Evolutionary conservation across 2,888 invertebrate genomes (phyloP).

Genomic region (Athalia circularis): DNA sequence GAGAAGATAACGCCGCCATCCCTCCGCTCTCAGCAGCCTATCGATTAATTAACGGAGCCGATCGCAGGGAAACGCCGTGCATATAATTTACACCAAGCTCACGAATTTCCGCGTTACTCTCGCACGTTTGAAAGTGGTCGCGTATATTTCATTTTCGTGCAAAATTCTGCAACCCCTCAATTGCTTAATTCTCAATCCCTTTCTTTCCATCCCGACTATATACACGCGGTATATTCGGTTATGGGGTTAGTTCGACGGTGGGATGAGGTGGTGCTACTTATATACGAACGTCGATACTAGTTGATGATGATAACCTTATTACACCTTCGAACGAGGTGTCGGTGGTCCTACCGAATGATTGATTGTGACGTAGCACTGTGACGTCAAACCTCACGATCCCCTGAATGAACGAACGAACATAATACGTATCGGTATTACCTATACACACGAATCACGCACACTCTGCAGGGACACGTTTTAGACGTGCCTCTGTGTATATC

Average conservation of each 20-base stretch:
- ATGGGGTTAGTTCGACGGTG: too few relatives aligned
- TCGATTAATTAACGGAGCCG: too few relatives aligned
- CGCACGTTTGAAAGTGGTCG: too few relatives aligned
- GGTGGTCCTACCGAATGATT: constrained; percentile 30
- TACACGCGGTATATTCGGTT: too few relatives aligned
- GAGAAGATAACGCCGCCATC: constrained; percentile 67
- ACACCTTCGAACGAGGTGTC: constrained; percentile 1
- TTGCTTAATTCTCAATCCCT: too few relatives aligned
- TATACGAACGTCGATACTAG: constrained; percentile 1
- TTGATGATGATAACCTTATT: constrained; percentile 31
- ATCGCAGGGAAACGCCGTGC: too few relatives aligned
- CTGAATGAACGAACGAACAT: not conserved
- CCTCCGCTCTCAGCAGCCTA: constrained; percentile 13
- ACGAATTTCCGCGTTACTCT: too few relatives aligned
- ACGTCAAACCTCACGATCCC: constrained; percentile 14
- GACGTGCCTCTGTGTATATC: not conserved
- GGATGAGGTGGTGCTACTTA: not conserved
- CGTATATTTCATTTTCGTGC: too few relatives aligned
- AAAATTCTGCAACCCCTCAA: too few relatives aligned
- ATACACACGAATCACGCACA: too few relatives aligned
- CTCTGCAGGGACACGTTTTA: not conserved
- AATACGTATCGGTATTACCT: not conserved
- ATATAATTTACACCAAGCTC: too few relatives aligned
- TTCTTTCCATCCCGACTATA: too few relatives aligned
- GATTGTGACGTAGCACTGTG: constrained; percentile 30